phyloP scores from a whole-genome alignment of 2,113 vertebrate genomes.

The Eurystomus gularis region DNA sequence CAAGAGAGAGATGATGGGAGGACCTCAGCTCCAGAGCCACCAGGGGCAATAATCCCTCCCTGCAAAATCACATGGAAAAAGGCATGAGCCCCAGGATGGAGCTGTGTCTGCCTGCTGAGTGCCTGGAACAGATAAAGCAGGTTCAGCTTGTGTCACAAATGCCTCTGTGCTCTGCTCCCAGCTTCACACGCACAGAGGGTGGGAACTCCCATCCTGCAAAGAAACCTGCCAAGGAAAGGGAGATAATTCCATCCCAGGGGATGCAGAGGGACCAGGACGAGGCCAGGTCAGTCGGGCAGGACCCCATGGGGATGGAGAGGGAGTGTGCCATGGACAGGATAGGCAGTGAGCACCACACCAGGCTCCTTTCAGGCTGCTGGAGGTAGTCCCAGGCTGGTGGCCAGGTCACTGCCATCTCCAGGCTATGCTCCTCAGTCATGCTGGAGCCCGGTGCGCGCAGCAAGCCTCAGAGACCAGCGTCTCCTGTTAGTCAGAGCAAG shows the following conservation, averaged over 20 bases:
- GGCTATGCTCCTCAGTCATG: accelerated
- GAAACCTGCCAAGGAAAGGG: background rate
- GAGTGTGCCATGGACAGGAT: accelerated
- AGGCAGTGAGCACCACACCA: accelerated
- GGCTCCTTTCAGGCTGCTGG: background rate
- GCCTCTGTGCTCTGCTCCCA: background rate
- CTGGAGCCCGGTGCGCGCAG: background rate
- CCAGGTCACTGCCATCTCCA: background rate
- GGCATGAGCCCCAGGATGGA: background rate
- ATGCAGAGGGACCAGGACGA: accelerated
- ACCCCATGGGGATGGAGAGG: accelerated
- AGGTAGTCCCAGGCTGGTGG: background rate
- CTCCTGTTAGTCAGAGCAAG: background rate
- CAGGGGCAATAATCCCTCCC: background rate
- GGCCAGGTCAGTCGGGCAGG: background rate
- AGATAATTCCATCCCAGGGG: background rate
- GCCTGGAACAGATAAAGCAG: background rate
- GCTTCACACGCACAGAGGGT: accelerated
- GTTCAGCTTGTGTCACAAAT: background rate
- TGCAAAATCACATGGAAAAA: background rate
- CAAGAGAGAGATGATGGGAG: background rate
- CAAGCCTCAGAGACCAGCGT: accelerated
- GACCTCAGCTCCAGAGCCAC: background rate
- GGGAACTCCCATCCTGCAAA: background rate
- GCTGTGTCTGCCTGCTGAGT: background rate